Base-by-base conservation (phyloP, 2,888 invertebrate species). In the Himalopsyche anomala region DNA sequence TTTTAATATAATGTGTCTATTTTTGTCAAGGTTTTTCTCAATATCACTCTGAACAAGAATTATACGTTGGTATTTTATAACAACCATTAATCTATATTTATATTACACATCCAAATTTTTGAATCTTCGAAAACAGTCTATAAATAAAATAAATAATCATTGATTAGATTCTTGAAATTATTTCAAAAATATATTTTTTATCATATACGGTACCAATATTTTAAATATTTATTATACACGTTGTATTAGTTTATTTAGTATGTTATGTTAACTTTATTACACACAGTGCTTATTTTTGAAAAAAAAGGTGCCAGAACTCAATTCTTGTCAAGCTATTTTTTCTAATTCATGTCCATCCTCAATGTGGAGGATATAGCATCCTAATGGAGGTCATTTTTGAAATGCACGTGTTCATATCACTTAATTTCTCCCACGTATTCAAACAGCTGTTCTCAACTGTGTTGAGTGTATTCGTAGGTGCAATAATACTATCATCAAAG, bases 381-480 rank as follows among this genome's bases (percentile, higher is more conserved):
- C 28, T 28, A 28, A 28, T 28, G 28, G 28, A 28, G 28, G 28
- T 62, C 62, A 19, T 62, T 62, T 62, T 11, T 62, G 62, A 62
- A 62, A 19, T 19, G 62, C 62, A 62, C 62, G 62, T 62, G 62
- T 62, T 62, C 19, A 11, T 28, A 62, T 62, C 62, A 19, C 11
- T 19, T 28, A 4, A 8, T 62, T 62, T 19, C 62, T 1, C 56
- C 56, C 56, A 56, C 56, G 28, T 28, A 51, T 51, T 51, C 51
- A 51, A 51, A 62, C 62, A 62, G 62, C 62, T 62, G 62, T 62
- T 62, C 62, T 62, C 62, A 62, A 28, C 62, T 62, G 62, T 56
- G 9, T 56, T 15, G n/a, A 9, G 55, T 56, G 56, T 56, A 56
- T 5, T 19, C 11, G 28, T 62, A 62, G 28, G 28, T 28, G 28